Evolutionary conservation across 2,797 vertebrate genomes (phyloP).

Genomic region (Phaenicophaeus curvirostris): DNA sequence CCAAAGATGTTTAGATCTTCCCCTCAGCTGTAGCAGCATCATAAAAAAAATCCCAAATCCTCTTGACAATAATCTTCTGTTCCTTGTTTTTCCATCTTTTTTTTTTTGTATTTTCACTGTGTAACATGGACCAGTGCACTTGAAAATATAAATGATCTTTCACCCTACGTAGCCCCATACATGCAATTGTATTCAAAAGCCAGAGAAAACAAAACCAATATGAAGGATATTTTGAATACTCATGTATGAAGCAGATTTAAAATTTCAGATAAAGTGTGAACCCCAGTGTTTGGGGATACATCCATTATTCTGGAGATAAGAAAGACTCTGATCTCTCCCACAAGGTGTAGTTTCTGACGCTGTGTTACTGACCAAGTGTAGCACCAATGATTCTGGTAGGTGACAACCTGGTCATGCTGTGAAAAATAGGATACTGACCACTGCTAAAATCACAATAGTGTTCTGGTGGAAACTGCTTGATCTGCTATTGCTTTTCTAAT

Average conservation of each 20-base stretch:
- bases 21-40: background rate
- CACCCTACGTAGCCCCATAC: background rate
- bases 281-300: background rate
- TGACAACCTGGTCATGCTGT: background rate
- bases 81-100: background rate
- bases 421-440: background rate
- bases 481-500: background rate
- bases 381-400: background rate
- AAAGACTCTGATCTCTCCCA: background rate
- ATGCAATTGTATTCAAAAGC: background rate
- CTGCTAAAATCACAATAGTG: background rate
- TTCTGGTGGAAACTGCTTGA: background rate
- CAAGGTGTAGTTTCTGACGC: background rate
- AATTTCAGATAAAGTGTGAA: background rate
- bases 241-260: background rate
- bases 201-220: background rate
- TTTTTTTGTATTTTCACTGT: background rate
- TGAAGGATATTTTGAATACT: background rate
- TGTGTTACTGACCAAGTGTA: background rate
- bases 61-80: background rate
- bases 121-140: background rate
- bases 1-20: background rate
- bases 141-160: fast-evolving
- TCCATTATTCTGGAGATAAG: background rate
- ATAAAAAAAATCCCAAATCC: background rate